Conservation (phyloP, 2,797 vertebrate genomes). For the Sebastes steindachneri region DNA sequence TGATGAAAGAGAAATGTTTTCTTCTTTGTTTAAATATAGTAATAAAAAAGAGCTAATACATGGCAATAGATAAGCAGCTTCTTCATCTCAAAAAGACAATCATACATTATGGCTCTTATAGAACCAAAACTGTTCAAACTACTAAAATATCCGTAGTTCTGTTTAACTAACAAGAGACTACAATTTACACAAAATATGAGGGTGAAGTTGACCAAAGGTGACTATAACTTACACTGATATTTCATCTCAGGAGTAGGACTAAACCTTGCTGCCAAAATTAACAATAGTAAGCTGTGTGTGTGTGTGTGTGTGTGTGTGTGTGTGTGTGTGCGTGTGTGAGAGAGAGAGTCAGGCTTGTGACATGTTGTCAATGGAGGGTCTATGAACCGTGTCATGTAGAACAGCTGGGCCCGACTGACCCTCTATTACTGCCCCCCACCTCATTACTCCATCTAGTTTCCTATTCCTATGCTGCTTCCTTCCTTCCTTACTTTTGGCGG, state of each 20-base stretch:
- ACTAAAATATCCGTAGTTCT: not conserved
- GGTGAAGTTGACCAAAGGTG: not conserved
- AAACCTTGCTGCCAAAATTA: not conserved
- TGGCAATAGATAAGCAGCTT: not conserved
- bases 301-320: not conserved
- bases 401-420: slow-evolving; percentile 61
- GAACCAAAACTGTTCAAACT: not conserved
- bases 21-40: too few species aligned
- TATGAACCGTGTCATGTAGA: slow-evolving; percentile 70
- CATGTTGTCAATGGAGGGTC: slow-evolving; percentile 42
- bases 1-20: too few species aligned
- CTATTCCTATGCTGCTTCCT: not conserved
- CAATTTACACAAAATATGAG: not conserved
- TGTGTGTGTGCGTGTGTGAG: not conserved
- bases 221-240: not conserved
- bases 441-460: slow-evolving; percentile 28
- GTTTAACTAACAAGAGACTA: not conserved
- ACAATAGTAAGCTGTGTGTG: not conserved
- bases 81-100: not conserved
- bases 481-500: not conserved
- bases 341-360: slow-evolving; percentile 4
- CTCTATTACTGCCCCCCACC: slow-evolving; percentile 37
- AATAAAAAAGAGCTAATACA: too few species aligned
- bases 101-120: not conserved
- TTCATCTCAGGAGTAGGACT: not conserved